Evolutionary conservation across 2,888 invertebrate genomes (phyloP), one percentile per base, ranked within the genome.

Genomic region (Alentia gelatinosa): DNA sequence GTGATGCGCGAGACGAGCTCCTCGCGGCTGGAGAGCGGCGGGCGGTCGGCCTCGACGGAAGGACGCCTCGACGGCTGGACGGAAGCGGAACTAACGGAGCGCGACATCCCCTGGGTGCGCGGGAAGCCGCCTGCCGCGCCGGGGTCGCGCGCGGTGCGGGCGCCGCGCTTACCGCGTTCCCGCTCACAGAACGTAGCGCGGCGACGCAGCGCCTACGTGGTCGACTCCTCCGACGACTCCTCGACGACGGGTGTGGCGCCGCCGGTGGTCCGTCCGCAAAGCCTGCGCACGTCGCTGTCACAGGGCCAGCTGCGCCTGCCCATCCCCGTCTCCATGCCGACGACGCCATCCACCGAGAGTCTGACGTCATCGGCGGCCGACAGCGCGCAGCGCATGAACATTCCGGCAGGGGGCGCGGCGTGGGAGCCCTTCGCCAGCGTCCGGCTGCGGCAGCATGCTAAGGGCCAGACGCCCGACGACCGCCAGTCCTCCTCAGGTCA

Each of bases 401-500:
- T 91, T 56, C 79, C 79, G n/a, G 40, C 90, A 19, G 56, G 90
- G 26, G 75, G 75, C 7, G 42, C 90, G 30, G 90, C 83, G 7
- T 90, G 90, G 90, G 75, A 39, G 33, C 63, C 89, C n/a, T 89
- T 89, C 75, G 89, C 89, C 75, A 90, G 91, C 12, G 92, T 92
- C 35, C 90, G 89, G 42, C 90, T 92, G 23, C 30, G 89, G 37
- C 33, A 90, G 37, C 26, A 74, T 35, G 12, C 75, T 33, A 79
- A 79, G 63, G 91, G 33, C 23, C 40, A 74, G 30, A 40, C 42
- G 30, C 93, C 92, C 39, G 95, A 95, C 88, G 95, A 95, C 74
- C 92, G 95, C 23, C 94, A 95, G 89, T 95, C 95, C 9, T 95
- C 95, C 5, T 95, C 95, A 93, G 95, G 95, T 95, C 79, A 90